phyloP scores from a whole-genome alignment of 2,888 invertebrate genomes.

The Rhingia campestris region DNA sequence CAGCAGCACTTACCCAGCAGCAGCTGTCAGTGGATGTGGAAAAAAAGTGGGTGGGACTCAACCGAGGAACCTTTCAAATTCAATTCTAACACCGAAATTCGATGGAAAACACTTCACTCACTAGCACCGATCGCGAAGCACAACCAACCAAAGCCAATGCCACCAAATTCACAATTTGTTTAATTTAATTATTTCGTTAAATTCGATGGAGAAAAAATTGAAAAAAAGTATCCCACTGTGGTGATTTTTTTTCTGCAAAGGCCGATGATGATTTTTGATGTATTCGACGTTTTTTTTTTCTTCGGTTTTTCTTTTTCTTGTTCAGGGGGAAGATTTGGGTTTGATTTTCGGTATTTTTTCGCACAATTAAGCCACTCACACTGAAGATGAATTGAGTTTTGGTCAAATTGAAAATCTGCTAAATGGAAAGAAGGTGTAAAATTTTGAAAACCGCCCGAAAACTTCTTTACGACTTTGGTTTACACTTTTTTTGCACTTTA shows the following conservation, averaged over 20 bases:
- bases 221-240: slow-evolving; percentile 37
- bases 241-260: slow-evolving; percentile 54
- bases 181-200: slow-evolving; percentile 60
- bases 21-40: slow-evolving; percentile 62
- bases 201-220: slow-evolving; percentile 23
- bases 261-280: slow-evolving; percentile 71
- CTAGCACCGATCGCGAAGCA: slow-evolving; percentile 51
- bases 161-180: slow-evolving; percentile 57
- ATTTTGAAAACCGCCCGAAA: slow-evolving; percentile 74
- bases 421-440: slow-evolving; percentile 39
- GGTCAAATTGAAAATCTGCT: slow-evolving; percentile 29
- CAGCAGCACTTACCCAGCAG: slow-evolving; percentile 33
- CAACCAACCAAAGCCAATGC: slow-evolving; percentile 41
- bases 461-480: slow-evolving; percentile 58
- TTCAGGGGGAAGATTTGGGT: neutral
- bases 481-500: slow-evolving; percentile 58
- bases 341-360: neutral
- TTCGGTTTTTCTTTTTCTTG: slow-evolving; percentile 27
- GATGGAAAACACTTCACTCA: slow-evolving; percentile 43
- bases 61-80: slow-evolving; percentile 45
- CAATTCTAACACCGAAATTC: slow-evolving; percentile 40
- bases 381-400: slow-evolving; percentile 19
- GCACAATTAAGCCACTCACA: slow-evolving; percentile 7
- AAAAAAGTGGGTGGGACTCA: slow-evolving; percentile 71
- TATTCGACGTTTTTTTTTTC: slow-evolving; percentile 59